Evolutionary conservation across 2,797 vertebrate species (phyloP), one percentile per base, ranked within the genome.

Genomic region (Philypnodon macrostomus): DNA sequence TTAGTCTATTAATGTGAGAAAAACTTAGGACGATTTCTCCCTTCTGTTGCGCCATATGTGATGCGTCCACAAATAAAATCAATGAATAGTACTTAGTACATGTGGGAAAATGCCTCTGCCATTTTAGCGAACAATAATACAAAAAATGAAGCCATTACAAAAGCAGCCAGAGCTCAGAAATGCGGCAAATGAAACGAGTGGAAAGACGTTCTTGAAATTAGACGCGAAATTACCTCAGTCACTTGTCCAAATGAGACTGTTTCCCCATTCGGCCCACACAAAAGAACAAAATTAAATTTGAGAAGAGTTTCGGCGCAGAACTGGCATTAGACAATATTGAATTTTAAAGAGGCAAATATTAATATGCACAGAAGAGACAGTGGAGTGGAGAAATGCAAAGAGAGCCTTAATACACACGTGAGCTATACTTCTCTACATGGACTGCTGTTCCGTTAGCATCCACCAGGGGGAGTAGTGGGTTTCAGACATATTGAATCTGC

Each of bases 401-500:
- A 19, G 12, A 55, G 16, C n/a, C n/a, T n/a, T n/a, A n/a, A 24
- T 48, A 38, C 34, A 5, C 36, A 53, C 14, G 37, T 38, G 17
- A 12, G 48, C 2, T 33, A 19, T 46, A 11, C n/a, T n/a, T n/a
- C n/a, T n/a, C n/a, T n/a, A 48, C 2, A 33, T 17, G 7, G 8
- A 30, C 27, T 2, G 11, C 11, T 9, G 8, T 30, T 30, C 12
- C 63, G 67, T 47, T 36, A 23, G 21, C n/a, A 24, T 40, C 73
- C 81, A 85, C 77, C 54, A 78, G 80, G 75, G 58, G 82, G 77
- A 53, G 73, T 67, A 23, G 39, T 69, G 26, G 63, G 46, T 54
- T 58, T 74, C 51, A 66, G 1, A 54, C 57, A 40, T 14, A 52
- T 32, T 39, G 38, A 57, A 27, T n/a, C 11, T 48, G 37, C 40